Evolutionary conservation across 2,113 vertebrate genomes (phyloP).

Genomic region (Benitochromis conjunctus): DNA sequence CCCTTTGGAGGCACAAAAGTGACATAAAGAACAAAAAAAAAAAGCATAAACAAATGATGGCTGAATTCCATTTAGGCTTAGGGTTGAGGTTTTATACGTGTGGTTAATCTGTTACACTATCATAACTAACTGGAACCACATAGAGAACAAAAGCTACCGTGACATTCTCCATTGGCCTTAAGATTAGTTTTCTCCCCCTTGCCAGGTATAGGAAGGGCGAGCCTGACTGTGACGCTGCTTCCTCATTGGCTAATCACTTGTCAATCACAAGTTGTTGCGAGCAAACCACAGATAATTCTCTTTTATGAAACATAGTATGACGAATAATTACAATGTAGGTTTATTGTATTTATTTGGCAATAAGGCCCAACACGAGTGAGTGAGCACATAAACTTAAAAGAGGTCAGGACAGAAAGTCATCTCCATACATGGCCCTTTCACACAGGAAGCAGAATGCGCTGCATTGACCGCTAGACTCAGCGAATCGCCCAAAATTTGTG

Average conservation of each 20-base stretch:
- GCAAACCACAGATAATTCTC: not conserved
- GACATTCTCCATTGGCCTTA: not conserved
- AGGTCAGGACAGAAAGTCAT: not conserved
- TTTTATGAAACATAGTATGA: not conserved
- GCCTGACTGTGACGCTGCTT: not conserved
- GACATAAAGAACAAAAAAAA: fast-evolving
- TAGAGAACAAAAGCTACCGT: not conserved
- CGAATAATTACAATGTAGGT: not conserved
- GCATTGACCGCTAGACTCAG: not conserved
- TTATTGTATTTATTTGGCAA: not conserved
- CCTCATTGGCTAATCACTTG: not conserved
- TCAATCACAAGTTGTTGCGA: not conserved
- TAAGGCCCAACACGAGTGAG: not conserved
- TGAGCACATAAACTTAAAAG: not conserved
- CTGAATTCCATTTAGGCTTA: not conserved
- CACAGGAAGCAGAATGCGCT: not conserved
- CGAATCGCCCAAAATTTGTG: not conserved
- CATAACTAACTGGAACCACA: not conserved
- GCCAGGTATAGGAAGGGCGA: too few species aligned
- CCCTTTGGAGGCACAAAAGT: not conserved
- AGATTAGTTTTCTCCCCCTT: not conserved
- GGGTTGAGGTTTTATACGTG: not conserved
- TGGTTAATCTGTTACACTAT: not conserved
- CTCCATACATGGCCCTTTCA: not conserved
- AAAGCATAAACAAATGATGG: not conserved